Base-by-base conservation (phyloP, 23 tunicate species). In the Trididemnum nubilum region DNA sequence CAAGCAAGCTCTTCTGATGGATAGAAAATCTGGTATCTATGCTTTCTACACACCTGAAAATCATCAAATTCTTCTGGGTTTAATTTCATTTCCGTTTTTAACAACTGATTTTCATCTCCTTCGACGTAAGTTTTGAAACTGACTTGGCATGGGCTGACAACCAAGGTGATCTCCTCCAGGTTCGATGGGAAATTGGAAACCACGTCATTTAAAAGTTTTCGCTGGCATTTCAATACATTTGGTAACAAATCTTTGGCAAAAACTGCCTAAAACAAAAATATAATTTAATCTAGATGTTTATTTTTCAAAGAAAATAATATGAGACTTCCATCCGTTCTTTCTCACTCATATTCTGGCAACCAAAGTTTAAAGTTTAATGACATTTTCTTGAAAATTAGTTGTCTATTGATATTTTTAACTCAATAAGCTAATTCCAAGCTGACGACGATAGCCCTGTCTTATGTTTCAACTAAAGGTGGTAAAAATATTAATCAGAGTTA, bases 231-330 rank as follows among this genome's bases (percentile, higher is more conserved):
- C 32, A 92, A 36, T 35, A 82, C 37, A 64, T 92, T 92, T 18
- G 97, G 92, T 3, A 78, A 87, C 72, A 92, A 36, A 73, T 92
- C 97, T 40, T 92, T 92, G 28, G 92, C 81, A 78, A 82, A 92
- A 44, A 83, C 82, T 0, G 97, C 97, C 85, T 87, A 33, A 33
- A 71, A 80, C 1, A 22, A n/a, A n/a, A n/a, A n/a, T n/a, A n/a
- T n/a, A n/a, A n/a, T n/a, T n/a, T n/a, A 27, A n/a, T n/a, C n/a
- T n/a, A n/a, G n/a, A n/a, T n/a, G n/a, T n/a, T n/a, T n/a, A n/a
- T n/a, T n/a, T n/a, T n/a, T n/a, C n/a, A n/a, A n/a, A n/a, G n/a
- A n/a, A n/a, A n/a, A n/a, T n/a, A n/a, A n/a, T n/a, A n/a, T n/a
- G n/a, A n/a, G n/a, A n/a, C n/a, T n/a, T n/a, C n/a, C n/a, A n/a